Conservation (phyloP, 2,797 vertebrate genomes). For the Hafferia zeledoni region DNA sequence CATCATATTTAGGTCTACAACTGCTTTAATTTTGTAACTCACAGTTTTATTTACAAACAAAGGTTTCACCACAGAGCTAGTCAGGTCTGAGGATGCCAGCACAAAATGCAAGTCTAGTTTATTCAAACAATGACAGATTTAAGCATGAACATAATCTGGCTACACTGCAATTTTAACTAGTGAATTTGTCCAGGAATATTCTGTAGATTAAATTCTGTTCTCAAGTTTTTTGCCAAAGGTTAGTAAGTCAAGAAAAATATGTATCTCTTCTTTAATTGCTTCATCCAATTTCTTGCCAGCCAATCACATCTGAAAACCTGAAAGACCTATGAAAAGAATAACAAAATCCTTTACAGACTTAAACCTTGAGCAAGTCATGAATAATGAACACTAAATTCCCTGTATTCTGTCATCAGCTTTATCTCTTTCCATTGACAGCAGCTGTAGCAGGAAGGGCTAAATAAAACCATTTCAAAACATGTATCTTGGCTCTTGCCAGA, state of each 20-base stretch:
- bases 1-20: not conserved
- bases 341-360: constrained; percentile 74
- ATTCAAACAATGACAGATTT: not conserved
- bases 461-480: constrained; percentile 69
- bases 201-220: not conserved
- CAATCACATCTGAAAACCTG: constrained; percentile 24
- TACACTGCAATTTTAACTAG: not conserved
- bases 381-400: constrained; percentile 82
- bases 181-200: not conserved
- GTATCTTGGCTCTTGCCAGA: constrained; percentile 71
- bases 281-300: constrained; percentile 12
- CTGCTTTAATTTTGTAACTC: not conserved
- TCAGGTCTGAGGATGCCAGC: not conserved
- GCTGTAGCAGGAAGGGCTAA: constrained; percentile 60
- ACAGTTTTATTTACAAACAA: not conserved
- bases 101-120: not conserved
- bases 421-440: constrained; percentile 58
- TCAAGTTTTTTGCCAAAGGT: not conserved
- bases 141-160: not conserved
- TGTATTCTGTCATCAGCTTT: constrained; percentile 75
- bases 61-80: not conserved
- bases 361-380: constrained; percentile 73
- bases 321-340: constrained; percentile 44
- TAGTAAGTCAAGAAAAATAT: not conserved
- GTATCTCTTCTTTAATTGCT: not conserved